Base-by-base conservation (phyloP, 2,113 vertebrate genomes). In the Myiopsitta monachus region DNA sequence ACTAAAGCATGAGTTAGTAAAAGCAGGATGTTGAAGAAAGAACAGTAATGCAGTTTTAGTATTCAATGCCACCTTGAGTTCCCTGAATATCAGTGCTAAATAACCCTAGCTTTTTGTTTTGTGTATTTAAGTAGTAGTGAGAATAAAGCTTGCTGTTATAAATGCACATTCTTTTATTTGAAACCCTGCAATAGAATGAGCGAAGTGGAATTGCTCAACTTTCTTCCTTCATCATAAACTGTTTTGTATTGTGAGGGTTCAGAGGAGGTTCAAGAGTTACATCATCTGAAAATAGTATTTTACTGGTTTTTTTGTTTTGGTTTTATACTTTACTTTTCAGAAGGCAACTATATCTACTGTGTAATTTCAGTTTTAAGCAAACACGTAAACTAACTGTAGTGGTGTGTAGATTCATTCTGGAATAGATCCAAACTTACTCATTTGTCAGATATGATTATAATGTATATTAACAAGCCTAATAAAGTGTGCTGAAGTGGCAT, bases 391-490 rank as follows among this genome's bases (percentile, higher is more conserved):
- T 81, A 92, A 72, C 61, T 80, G 2, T 46, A 61, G 63, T 52
- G 51, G 76, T 85, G 67, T 10, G 5, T 82, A 76, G 68, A 86
- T 95, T 79, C 21, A 28, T 75, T 83, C 52, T 91, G 78, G 77
- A 94, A 79, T 30, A 52, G 31, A 54, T 67, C 51, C 85, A 93
- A 94, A 87, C 44, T 81, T 89, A 62, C 15, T 92, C 57, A 76
- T 97, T 96, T 95, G 88, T 96, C 85, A 94, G 73, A 94, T 95
- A 90, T 26, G 18, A 94, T 95, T 94, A 83, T 90, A 91, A 94
- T 84, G 31, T 84, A 76, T 83, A 66, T 92, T 91, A 96, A 85
- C 93, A 81, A 90, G 83, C 85, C 67, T 93, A 88, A 92, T 91
- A 92, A 92, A 92, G 75, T 43, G 49, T 96, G 49, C 69, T 88